Evolutionary conservation across 2,113 vertebrate species (phyloP).

Genomic region (Oreotragus oreotragus): DNA sequence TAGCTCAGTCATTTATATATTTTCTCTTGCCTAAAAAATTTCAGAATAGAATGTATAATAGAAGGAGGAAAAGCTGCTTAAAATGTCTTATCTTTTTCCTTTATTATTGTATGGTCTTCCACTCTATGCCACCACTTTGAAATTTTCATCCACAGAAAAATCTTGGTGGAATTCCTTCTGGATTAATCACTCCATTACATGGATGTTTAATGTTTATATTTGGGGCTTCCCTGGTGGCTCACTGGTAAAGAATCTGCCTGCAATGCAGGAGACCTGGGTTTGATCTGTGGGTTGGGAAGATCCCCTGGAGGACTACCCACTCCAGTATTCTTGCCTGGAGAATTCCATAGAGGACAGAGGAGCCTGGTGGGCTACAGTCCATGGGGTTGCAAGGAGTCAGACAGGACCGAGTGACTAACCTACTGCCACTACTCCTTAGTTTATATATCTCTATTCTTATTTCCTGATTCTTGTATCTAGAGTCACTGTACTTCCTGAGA

Average conservation of each 20-base stretch:
- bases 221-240: neutral
- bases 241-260: neutral
- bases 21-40: neutral
- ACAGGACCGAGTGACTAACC: neutral
- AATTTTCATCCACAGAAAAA: neutral
- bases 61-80: neutral
- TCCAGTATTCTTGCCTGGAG: neutral
- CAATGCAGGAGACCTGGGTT: neutral
- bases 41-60: neutral
- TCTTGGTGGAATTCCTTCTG: neutral
- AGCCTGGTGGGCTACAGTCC: neutral
- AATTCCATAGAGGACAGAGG: neutral
- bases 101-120: neutral
- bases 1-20: no score
- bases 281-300: fast-evolving
- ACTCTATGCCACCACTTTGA: neutral
- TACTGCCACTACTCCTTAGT: neutral
- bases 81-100: neutral
- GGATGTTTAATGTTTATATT: neutral
- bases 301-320: neutral
- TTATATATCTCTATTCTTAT: neutral
- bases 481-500: neutral
- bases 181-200: neutral
- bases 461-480: neutral
- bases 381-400: neutral